Evolutionary conservation across 2,113 vertebrate species (phyloP).

Genomic region (Halcyon senegalensis): DNA sequence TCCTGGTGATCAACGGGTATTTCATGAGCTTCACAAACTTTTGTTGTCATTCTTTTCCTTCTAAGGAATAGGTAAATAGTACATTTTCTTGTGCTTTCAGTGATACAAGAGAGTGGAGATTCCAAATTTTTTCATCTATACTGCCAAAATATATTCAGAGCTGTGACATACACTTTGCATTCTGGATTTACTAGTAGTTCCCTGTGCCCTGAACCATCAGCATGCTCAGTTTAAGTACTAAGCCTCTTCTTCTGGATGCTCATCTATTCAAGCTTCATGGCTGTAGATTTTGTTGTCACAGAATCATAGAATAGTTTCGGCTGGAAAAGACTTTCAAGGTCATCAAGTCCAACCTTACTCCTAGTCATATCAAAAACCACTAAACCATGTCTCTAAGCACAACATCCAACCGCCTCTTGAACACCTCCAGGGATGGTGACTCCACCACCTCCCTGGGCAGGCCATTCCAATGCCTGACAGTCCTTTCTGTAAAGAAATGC

Average conservation of each 20-base stretch:
- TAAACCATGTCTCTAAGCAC: no score
- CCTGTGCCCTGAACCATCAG: not conserved
- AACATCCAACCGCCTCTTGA: no score
- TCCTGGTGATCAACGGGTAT: not conserved
- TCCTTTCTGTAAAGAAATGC: no score
- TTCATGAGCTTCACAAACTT: not conserved
- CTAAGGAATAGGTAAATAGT: not conserved
- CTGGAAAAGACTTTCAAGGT: no score
- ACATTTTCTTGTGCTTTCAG: not conserved
- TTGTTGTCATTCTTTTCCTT: not conserved
- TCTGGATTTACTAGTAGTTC: not conserved
- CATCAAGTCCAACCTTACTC: no score
- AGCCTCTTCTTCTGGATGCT: not conserved
- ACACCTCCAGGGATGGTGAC: no score
- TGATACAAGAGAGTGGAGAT: not conserved
- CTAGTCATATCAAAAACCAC: no score
- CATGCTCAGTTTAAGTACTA: not conserved
- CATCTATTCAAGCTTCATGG: not conserved
- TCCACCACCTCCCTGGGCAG: no score
- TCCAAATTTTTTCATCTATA: not conserved
- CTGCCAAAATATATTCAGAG: not conserved
- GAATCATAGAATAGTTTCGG: no score
- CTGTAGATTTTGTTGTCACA: not conserved
- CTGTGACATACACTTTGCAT: not conserved
- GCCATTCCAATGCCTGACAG: no score